Percentiles rank a stretch among this genome's conserved stretches.
phyloP scores from a whole-genome alignment of 2,113 vertebrate species.

The Corythaixoides concolor region DNA sequence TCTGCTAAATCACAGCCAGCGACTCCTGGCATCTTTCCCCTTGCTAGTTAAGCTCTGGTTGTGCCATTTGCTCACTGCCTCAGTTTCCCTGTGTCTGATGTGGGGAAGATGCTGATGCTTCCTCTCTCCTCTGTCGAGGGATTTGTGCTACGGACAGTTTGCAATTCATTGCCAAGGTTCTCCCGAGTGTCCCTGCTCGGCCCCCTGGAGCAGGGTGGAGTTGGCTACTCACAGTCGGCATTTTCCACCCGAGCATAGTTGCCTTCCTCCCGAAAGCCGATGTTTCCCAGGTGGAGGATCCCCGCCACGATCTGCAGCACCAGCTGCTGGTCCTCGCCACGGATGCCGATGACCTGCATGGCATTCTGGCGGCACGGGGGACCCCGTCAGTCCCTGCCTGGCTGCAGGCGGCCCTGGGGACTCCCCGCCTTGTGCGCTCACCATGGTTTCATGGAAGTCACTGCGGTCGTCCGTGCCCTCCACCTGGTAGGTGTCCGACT shows the following conservation, averaged over 20 bases:
- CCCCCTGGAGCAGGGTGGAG: fast-evolving
- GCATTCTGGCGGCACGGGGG: constrained; percentile 79
- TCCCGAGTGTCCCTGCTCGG: fast-evolving
- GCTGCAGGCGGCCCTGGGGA: fast-evolving
- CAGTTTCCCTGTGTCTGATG: neutral
- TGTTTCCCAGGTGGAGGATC: constrained; percentile 93
- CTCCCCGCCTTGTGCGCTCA: neutral
- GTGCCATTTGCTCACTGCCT: neutral
- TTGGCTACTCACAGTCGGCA: constrained; percentile 83
- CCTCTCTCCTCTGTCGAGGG: neutral
- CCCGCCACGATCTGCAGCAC: constrained; percentile 91
- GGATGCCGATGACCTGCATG: constrained; percentile 94
- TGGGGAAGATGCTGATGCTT: neutral
- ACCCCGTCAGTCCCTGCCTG: fast-evolving
- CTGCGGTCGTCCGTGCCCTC: constrained; percentile 90
- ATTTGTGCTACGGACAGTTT: neutral
- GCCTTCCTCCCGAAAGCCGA: constrained; percentile 90
- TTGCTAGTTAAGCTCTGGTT: neutral
- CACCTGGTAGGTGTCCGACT: constrained; percentile 93
- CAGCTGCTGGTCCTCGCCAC: constrained; percentile 78
- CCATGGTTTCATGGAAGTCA: constrained; percentile 92
- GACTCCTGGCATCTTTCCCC: neutral
- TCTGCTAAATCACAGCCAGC: neutral
- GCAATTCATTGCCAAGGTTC: neutral
- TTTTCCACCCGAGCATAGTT: constrained; percentile 93